phyloP scores from a whole-genome alignment of 2,797 vertebrate species.

The Selene dorsalis region DNA sequence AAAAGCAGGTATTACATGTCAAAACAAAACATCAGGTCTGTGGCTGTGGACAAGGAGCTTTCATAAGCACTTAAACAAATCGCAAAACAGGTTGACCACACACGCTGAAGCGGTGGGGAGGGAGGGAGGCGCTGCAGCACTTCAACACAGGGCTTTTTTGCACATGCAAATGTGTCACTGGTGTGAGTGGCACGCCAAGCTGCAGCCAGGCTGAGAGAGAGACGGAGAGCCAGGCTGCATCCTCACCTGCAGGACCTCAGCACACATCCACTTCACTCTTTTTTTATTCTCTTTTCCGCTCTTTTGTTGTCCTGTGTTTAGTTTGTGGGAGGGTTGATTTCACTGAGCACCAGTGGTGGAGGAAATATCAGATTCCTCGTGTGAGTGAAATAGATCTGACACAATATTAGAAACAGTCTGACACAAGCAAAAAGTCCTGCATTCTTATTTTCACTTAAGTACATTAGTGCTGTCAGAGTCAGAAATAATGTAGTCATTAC shows the following conservation, averaged over 20 bases:
- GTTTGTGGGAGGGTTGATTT: neutral
- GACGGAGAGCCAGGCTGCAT: conserved; percentile 13
- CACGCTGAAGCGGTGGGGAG: conserved; percentile 11
- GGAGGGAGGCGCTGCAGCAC: conserved; percentile 22
- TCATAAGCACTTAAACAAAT: conserved; percentile 71
- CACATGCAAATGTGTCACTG: conserved; percentile 76
- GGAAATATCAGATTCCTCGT: neutral
- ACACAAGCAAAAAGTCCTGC: neutral
- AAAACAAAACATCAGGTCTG: conserved; percentile 46
- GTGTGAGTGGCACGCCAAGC: conserved; percentile 57
- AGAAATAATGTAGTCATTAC: neutral
- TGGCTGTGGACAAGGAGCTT: conserved; percentile 50
- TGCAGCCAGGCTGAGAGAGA: conserved; percentile 34
- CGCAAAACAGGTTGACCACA: conserved; percentile 61
- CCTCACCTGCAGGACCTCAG: conserved; percentile 74
- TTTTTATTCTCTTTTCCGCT: conserved; percentile 51
- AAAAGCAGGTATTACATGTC: conserved; percentile 51
- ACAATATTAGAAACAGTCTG: neutral
- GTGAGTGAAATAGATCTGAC: neutral
- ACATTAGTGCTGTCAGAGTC: neutral
- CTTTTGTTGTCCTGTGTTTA: conserved; percentile 46
- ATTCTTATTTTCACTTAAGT: too few relatives aligned
- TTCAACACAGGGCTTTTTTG: conserved; percentile 66
- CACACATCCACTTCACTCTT: conserved; percentile 32
- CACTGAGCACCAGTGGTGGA: neutral